Percentiles rank a stretch among this genome's conserved stretches.
phyloP scores from a whole-genome alignment of 2,113 vertebrate genomes.

The Oxyruncus cristatus region DNA sequence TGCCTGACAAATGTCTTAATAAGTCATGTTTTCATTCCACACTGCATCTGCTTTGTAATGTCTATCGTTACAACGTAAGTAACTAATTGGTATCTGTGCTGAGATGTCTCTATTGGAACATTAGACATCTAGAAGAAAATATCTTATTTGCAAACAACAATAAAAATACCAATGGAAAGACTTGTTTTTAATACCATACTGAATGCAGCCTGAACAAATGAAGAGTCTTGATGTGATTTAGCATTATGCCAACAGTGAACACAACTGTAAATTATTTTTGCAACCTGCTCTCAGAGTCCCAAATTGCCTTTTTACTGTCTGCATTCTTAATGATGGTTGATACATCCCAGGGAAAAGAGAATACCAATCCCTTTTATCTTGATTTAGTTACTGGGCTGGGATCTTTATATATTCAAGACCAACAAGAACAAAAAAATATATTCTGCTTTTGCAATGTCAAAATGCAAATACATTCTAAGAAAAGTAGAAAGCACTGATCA shows the following conservation, averaged over 20 bases:
- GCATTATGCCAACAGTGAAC: conserved; percentile 45
- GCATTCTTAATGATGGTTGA: conserved; percentile 64
- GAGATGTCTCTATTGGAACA: background rate
- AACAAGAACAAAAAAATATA: background rate
- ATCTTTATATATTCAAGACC: background rate
- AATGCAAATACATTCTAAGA: conserved; percentile 14
- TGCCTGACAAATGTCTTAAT: background rate
- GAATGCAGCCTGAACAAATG: conserved; percentile 55
- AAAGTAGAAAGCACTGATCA: conserved; percentile 7
- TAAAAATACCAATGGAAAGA: background rate
- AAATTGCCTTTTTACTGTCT: conserved; percentile 71
- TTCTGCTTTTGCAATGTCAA: background rate
- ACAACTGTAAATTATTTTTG: conserved; percentile 71
- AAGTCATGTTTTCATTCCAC: background rate
- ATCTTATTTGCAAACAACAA: conserved; percentile 16
- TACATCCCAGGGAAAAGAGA: conserved; percentile 27
- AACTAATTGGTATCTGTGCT: conserved; percentile 2
- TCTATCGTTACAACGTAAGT: background rate
- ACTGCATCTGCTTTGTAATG: background rate
- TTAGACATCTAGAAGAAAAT: conserved; percentile 30
- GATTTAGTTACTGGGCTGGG: conserved; percentile 48
- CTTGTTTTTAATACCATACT: conserved; percentile 22
- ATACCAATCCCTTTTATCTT: conserved; percentile 51
- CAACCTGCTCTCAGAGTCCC: conserved; percentile 59
- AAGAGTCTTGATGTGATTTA: conserved; percentile 59